Conservation (phyloP, 1,140 invertebrate species). For the Diachasma alloeum region DNA sequence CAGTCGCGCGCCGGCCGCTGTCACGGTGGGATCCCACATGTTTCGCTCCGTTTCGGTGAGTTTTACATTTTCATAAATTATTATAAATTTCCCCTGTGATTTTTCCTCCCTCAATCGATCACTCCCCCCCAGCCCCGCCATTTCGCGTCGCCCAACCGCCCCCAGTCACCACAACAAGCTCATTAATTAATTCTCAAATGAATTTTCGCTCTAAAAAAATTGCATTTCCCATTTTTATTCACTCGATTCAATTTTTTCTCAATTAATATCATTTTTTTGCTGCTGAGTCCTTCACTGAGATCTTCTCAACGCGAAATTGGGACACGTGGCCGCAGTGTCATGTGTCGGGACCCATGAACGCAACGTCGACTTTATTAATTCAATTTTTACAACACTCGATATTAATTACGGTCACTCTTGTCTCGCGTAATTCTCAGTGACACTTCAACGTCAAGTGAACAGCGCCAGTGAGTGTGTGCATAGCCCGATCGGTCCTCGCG, state of each 20-base stretch:
- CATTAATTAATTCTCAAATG: too few species aligned
- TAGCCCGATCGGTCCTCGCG: neutral
- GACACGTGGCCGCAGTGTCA: neutral
- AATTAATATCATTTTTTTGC: neutral
- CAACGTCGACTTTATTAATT: neutral
- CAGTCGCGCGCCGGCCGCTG: conserved; percentile 65
- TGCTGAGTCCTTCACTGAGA: neutral
- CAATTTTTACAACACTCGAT: neutral
- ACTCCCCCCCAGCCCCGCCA: neutral
- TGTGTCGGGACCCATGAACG: neutral
- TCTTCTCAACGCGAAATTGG: neutral
- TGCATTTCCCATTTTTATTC: neutral
- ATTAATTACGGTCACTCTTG: neutral
- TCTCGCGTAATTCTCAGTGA: neutral
- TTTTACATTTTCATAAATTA: neutral
- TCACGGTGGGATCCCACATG: conserved; percentile 47
- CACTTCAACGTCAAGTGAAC: neutral
- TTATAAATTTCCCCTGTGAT: neutral
- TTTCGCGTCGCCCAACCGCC: too few species aligned
- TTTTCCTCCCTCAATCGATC: neutral
- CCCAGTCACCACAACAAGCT: too few species aligned
- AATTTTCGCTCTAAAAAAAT: too few species aligned
- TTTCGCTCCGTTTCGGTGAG: conserved; percentile 35
- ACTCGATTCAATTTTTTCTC: neutral
- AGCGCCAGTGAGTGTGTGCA: neutral